phyloP scores from a whole-genome alignment of 2,113 vertebrate genomes.

The Pseudorectes ferrugineus region DNA sequence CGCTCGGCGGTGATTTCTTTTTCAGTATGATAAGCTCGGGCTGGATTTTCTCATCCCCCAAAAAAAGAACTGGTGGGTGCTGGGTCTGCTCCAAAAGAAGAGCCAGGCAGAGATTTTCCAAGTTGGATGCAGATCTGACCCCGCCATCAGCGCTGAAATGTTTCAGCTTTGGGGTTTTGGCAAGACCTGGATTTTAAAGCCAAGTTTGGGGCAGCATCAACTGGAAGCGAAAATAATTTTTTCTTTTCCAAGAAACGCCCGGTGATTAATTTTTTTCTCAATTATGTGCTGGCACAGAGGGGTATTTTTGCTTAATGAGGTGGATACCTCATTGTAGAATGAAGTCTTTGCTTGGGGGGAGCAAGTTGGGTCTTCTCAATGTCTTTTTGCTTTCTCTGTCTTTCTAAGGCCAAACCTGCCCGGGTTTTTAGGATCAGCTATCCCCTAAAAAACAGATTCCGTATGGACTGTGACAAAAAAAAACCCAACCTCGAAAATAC shows the following conservation, averaged over 20 bases:
- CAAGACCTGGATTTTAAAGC: neutral
- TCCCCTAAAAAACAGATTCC: neutral
- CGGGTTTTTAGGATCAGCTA: neutral
- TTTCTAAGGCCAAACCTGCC: neutral
- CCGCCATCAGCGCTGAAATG: neutral
- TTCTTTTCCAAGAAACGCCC: neutral
- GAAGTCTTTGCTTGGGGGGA: rapidly evolving
- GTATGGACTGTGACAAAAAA: neutral
- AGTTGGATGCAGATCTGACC: neutral
- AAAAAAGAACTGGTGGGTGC: neutral
- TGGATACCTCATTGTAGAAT: neutral
- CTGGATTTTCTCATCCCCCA: neutral
- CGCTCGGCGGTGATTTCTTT: neutral
- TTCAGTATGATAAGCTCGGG: neutral
- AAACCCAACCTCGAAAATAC: neutral
- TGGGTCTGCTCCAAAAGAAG: neutral
- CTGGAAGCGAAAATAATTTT: neutral
- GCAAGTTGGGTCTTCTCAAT: neutral
- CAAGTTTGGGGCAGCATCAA: neutral
- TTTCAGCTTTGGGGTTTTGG: slow-evolving; percentile 17
- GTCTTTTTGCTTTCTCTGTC: neutral
- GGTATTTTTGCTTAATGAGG: neutral
- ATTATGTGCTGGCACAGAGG: neutral
- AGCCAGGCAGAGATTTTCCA: neutral
- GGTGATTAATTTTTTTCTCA: neutral